These are phyloP conservation scores for Cisticola juncidis DNA, from an alignment of 2,113 vertebrate genomes.

Conservation along the genomic window DNA sequence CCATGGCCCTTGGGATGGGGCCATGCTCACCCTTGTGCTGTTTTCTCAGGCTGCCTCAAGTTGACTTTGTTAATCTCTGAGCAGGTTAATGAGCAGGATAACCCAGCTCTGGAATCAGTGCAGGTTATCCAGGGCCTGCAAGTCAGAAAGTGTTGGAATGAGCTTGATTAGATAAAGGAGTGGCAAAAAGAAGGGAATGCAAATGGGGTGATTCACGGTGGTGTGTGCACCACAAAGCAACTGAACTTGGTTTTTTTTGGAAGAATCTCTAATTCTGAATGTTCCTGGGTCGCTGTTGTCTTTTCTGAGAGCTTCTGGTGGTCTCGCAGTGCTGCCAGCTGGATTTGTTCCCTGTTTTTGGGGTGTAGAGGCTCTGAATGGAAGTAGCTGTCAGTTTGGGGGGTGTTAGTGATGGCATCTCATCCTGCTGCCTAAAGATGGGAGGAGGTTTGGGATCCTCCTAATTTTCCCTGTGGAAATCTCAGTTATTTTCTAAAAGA, in stretches of 20 bases:
- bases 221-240: neutral
- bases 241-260: neutral
- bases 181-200: constrained; percentile 30
- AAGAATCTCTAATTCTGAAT: neutral
- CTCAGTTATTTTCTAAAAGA: neutral
- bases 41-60: neutral
- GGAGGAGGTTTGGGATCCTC: neutral
- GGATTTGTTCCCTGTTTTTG: neutral
- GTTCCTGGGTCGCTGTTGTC: rapidly evolving
- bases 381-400: neutral
- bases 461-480: neutral
- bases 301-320: neutral
- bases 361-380: neutral
- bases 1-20: no score
- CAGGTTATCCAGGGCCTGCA: neutral
- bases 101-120: neutral
- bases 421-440: neutral
- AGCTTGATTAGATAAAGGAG: constrained; percentile 53
- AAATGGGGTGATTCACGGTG: constrained; percentile 40
- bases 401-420: neutral
- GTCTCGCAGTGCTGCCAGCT: neutral
- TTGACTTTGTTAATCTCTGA: neutral
- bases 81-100: neutral
- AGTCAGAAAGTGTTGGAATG: constrained; percentile 19
- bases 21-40: neutral